A percentile compares a stretch with the other conserved stretches of the same genome.
phyloP scores from a whole-genome alignment of 37 sponge, comb jelly and placozoan species.

The Diacarnus erythraeanus region DNA sequence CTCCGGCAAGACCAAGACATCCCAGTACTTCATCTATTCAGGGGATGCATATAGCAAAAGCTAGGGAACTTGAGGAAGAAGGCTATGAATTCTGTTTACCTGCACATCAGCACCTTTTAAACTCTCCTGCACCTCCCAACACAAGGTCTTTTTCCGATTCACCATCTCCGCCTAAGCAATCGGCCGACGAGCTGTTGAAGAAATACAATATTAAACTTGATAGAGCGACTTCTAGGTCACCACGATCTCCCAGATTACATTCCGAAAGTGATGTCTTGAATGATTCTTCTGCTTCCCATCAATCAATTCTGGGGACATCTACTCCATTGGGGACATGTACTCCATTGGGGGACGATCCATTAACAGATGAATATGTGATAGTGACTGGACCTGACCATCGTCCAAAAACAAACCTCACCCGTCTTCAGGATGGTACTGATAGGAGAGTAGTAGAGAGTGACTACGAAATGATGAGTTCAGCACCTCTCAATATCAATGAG shows the following conservation, averaged over 20 bases:
- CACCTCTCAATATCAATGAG: background rate
- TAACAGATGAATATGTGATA: slow-evolving; percentile 39
- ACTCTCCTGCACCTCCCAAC: background rate
- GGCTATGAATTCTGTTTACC: slow-evolving; percentile 11
- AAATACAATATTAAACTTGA: slow-evolving; percentile 1
- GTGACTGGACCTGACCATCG: slow-evolving; percentile 19
- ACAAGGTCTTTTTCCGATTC: background rate
- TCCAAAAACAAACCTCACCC: background rate
- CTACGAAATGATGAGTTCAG: slow-evolving; percentile 11
- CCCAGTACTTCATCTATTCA: background rate
- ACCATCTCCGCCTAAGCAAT: background rate
- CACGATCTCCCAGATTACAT: background rate
- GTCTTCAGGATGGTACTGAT: background rate
- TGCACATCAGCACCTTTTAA: background rate
- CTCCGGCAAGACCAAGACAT: background rate
- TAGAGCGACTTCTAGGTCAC: background rate
- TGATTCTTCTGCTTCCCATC: background rate
- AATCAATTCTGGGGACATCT: slow-evolving; percentile 2
- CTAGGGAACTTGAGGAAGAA: slow-evolving; percentile 10
- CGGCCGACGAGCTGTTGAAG: background rate
- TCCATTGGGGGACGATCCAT: background rate
- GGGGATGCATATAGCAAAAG: background rate
- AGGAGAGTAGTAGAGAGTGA: too few relatives aligned
- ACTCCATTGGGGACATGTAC: background rate
- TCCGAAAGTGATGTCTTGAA: background rate